A percentile compares a stretch with the other conserved stretches of the same genome.
Conservation (phyloP, 2,113 vertebrate genomes). For the Macrotis lagotis region DNA sequence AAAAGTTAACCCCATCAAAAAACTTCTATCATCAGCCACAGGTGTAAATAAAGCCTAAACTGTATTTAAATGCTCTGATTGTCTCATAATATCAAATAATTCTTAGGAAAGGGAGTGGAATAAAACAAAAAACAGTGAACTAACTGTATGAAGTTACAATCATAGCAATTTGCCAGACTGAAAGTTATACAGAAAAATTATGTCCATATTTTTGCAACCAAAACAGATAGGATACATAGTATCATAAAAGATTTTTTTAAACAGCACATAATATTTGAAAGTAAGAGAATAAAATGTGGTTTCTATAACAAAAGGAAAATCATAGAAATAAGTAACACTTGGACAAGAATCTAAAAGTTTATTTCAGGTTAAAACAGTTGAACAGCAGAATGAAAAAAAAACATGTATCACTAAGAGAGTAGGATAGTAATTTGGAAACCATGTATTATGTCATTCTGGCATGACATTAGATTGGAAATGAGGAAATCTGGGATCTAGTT, state of each 20-base stretch:
- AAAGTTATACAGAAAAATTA: not conserved
- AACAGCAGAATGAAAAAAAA: not conserved
- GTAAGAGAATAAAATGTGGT: not conserved
- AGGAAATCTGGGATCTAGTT: not conserved
- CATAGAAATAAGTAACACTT: not conserved
- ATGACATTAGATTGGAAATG: not conserved
- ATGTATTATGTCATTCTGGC: not conserved
- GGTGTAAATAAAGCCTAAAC: not conserved
- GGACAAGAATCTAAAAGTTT: not conserved
- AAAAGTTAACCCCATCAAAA: not conserved
- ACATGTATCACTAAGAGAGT: not conserved
- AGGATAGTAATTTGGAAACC: not conserved
- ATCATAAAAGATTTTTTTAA: not conserved
- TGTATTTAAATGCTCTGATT: not conserved
- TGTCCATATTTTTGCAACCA: not conserved
- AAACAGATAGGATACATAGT: not conserved
- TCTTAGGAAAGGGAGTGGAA: not conserved
- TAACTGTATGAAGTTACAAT: not conserved
- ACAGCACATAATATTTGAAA: not conserved
- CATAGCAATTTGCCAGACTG: not conserved
- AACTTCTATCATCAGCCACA: not conserved
- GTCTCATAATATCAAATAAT: not conserved
- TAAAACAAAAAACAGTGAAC: not conserved
- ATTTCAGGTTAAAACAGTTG: not conserved
- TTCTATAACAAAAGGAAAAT: not conserved